phyloP scores from a whole-genome alignment of 2,888 invertebrate species.

The Clistopyga incitator region DNA sequence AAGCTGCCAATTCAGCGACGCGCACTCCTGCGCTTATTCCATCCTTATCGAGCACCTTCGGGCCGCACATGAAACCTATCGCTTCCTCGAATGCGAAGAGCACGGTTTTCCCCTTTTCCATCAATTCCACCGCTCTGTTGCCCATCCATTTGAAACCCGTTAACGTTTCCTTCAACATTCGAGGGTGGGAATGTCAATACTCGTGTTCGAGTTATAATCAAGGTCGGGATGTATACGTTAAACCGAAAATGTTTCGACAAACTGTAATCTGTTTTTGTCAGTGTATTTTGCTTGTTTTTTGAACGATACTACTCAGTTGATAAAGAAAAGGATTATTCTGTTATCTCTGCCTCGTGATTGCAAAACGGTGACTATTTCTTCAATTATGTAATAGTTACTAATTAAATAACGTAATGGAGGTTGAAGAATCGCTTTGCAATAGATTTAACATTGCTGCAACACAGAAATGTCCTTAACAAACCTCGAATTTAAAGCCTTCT shows the following conservation, averaged over 20 bases:
- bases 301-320: no score
- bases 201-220: neutral
- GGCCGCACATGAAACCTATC: conserved; percentile 98
- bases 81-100: conserved; percentile 99
- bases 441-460: neutral
- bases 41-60: conserved; percentile 96
- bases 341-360: no score
- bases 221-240: neutral
- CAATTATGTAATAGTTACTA: no score
- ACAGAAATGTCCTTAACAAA: conserved; percentile 74
- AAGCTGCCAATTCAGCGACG: conserved; percentile 90
- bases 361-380: no score
- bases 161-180: conserved; percentile 91
- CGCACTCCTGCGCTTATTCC: conserved; percentile 96
- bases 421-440: no score
- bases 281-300: no score
- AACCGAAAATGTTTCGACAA: no score
- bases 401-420: no score
- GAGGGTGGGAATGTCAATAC: neutral
- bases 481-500: conserved; percentile 91
- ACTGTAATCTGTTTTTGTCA: no score
- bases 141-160: conserved; percentile 99
- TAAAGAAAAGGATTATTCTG: no score
- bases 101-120: conserved; percentile 90
- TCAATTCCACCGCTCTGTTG: conserved; percentile 91